These are phyloP conservation scores for Pygathrix nemaeus DNA, from an alignment of 2,113 vertebrate species.

Conservation along the genomic window DNA sequence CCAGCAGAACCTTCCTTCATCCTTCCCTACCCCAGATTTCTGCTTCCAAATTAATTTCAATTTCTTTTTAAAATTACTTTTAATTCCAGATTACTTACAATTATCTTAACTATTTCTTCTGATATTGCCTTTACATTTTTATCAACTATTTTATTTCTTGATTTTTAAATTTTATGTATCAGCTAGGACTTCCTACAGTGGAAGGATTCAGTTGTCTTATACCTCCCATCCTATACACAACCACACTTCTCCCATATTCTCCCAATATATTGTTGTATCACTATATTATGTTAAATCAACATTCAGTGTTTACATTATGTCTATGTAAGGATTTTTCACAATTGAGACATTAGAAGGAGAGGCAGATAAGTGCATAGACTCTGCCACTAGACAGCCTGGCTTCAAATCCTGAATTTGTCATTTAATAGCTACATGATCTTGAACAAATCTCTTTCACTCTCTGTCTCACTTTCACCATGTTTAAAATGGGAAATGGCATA, in stretches of 20 bases:
- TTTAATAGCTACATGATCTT: background rate
- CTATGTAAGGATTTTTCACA: conserved; percentile 23
- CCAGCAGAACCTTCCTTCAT: background rate
- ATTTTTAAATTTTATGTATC: background rate
- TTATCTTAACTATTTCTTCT: conserved; percentile 34
- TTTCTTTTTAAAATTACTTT: background rate
- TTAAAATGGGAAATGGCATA: background rate
- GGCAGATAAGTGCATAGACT: background rate
- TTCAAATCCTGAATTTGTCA: background rate
- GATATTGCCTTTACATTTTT: conserved; percentile 5
- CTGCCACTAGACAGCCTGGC: background rate
- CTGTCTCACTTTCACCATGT: background rate
- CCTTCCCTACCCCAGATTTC: background rate
- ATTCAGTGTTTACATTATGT: background rate
- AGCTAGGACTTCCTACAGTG: background rate
- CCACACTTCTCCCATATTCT: background rate
- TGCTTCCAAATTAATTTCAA: background rate
- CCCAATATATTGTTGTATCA: background rate
- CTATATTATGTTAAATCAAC: background rate
- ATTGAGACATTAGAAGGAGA: background rate
- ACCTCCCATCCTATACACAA: background rate
- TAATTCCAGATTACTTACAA: background rate
- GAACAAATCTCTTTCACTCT: background rate
- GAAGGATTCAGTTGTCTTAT: conserved; percentile 5
- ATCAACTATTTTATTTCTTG: background rate